Evolutionary conservation across 2,888 invertebrate genomes (phyloP).

Genomic region (Oscheius sp.): DNA sequence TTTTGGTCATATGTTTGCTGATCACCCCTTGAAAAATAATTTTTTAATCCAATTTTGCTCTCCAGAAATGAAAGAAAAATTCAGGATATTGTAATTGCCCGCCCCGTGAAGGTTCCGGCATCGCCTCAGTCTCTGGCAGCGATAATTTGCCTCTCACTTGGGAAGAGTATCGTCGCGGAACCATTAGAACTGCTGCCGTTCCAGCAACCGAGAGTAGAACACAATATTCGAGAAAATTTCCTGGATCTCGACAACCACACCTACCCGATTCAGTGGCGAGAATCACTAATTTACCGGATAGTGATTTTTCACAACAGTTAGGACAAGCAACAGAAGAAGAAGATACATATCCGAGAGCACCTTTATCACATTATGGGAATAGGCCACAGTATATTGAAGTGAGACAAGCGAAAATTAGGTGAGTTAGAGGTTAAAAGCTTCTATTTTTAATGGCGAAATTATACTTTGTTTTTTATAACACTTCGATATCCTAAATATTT

Average conservation of each 20-base stretch:
- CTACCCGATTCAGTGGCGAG: background rate
- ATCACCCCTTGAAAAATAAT: too few species aligned
- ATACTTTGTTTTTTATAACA: too few species aligned
- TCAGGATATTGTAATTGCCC: conserved; percentile 50
- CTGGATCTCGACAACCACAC: background rate
- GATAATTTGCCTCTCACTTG: conserved; percentile 25
- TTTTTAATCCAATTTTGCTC: too few species aligned
- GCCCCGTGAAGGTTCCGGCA: conserved; percentile 38
- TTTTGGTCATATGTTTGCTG: too few species aligned
- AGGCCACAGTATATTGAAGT: background rate
- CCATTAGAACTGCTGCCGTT: conserved; percentile 10
- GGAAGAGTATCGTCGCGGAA: conserved; percentile 20
- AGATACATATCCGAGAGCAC: conserved; percentile 7
- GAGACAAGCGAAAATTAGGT: conserved; percentile 5
- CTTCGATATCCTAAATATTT: too few species aligned
- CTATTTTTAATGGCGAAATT: too few species aligned
- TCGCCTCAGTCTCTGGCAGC: background rate
- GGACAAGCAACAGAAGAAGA: conserved; percentile 3
- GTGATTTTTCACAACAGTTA: too few species aligned
- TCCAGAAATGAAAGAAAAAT: too few species aligned
- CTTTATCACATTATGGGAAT: background rate
- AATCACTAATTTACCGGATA: too few species aligned
- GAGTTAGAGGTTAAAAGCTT: background rate
- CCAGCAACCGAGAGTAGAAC: background rate
- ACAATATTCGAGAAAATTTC: background rate